Evolutionary conservation across 1,140 invertebrate genomes (phyloP).

Genomic region (Calliphora vicina): DNA sequence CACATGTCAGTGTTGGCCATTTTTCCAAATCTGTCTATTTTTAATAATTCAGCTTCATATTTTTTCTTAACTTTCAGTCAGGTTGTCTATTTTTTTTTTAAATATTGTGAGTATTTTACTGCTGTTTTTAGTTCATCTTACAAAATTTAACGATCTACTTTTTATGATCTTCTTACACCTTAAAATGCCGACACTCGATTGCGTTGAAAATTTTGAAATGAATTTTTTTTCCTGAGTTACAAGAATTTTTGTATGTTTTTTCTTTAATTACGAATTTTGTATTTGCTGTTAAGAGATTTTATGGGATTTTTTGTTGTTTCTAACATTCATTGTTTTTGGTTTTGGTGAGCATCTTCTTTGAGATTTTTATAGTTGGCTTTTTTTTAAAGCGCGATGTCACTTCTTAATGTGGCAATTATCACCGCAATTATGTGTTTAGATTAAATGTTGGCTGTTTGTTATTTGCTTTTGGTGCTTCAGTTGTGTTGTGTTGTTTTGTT

Average conservation of each 20-base stretch:
- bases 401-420: conserved; percentile 39
- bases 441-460: conserved; percentile 27
- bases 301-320: not conserved
- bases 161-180: conserved; percentile 9
- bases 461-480: not conserved
- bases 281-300: not conserved
- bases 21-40: not conserved
- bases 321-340: not conserved
- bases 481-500: not conserved
- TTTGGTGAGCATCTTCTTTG: not conserved
- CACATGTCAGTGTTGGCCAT: not conserved
- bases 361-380: not conserved
- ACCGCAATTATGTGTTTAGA: conserved; percentile 36
- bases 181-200: not conserved
- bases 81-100: not conserved
- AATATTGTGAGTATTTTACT: not conserved
- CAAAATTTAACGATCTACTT: not conserved
- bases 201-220: not conserved
- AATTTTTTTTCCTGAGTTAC: not conserved
- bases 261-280: not conserved
- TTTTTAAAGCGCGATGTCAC: not conserved
- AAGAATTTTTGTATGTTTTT: not conserved
- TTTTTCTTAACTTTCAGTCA: not conserved
- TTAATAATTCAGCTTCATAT: not conserved
- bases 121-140: not conserved